Conservation (phyloP, 2,113 vertebrate species). For the Pleuronectes platessa region DNA sequence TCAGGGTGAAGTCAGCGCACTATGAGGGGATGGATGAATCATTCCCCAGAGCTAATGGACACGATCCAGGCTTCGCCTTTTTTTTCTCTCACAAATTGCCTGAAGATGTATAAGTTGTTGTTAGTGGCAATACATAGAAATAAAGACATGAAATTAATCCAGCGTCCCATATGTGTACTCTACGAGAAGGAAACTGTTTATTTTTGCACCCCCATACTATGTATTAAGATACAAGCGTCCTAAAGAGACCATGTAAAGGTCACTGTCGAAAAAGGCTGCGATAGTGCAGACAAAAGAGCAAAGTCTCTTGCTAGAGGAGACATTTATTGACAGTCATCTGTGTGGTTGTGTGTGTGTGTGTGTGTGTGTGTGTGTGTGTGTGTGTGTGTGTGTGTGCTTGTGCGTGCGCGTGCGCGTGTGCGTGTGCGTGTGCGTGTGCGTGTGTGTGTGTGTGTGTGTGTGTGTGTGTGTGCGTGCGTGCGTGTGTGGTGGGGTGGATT, state of each 20-base stretch:
- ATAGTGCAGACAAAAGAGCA: conserved; percentile 77
- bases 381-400: conserved; percentile 31
- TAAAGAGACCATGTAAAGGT: conserved; percentile 68
- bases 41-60: conserved; percentile 50
- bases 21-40: conserved; percentile 47
- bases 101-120: conserved; percentile 1
- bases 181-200: not conserved
- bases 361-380: conserved; percentile 42
- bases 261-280: conserved; percentile 55
- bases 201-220: conserved; percentile 14
- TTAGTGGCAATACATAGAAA: not conserved
- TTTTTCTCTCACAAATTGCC: conserved; percentile 10
- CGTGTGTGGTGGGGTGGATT: conserved; percentile 7
- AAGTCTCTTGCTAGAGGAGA: conserved; percentile 67
- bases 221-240: conserved; percentile 34
- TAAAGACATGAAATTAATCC: conserved; percentile 16
- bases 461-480: conserved; percentile 27
- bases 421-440: conserved; percentile 3
- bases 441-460: conserved; percentile 39
- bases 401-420: conserved; percentile 12
- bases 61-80: conserved; percentile 42
- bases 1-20: conserved; percentile 54
- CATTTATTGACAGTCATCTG: conserved; percentile 63
- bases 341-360: conserved; percentile 38
- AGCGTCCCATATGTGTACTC: not conserved